A percentile compares a stretch with the other conserved stretches of the same genome.
Conservation (phyloP, 2,797 vertebrate genomes). For the Lagorchestes hirsutus region DNA sequence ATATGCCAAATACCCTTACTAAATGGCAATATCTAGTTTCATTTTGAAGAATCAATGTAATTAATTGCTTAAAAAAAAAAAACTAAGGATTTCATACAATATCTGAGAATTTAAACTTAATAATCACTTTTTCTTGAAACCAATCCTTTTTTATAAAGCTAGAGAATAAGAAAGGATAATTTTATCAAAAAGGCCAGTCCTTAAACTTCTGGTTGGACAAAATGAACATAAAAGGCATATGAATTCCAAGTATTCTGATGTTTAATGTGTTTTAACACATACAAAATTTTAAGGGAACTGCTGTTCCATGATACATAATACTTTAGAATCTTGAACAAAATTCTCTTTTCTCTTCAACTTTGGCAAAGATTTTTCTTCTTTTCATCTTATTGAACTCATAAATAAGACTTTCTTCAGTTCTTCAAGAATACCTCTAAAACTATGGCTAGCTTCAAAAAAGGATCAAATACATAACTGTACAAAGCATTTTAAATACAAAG, state of each 20-base stretch:
- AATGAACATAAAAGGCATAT: constrained; percentile 64
- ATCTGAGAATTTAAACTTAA: constrained; percentile 74
- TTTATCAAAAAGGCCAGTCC: constrained; percentile 64
- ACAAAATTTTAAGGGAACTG: constrained; percentile 33
- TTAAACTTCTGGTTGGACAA: constrained; percentile 56
- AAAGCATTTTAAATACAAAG: background rate
- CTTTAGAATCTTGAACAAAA: constrained; percentile 56
- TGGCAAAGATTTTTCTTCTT: background rate
- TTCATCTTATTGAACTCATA: background rate
- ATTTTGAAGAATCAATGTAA: constrained; percentile 72
- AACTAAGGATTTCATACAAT: constrained; percentile 70
- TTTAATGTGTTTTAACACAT: background rate
- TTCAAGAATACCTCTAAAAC: background rate
- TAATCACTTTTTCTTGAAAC: constrained; percentile 75
- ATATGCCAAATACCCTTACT: constrained; percentile 68
- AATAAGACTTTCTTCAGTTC: constrained; percentile 9
- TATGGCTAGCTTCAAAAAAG: background rate
- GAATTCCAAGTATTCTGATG: constrained; percentile 64
- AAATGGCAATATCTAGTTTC: constrained; percentile 78
- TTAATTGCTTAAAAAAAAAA: constrained; percentile 78
- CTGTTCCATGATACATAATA: background rate
- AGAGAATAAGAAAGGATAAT: constrained; percentile 72
- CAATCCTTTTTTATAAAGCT: constrained; percentile 77
- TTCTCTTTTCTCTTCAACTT: constrained; percentile 50
- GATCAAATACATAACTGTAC: background rate